Conservation (phyloP, 2,797 vertebrate genomes). For the Nyctalus aviator region DNA sequence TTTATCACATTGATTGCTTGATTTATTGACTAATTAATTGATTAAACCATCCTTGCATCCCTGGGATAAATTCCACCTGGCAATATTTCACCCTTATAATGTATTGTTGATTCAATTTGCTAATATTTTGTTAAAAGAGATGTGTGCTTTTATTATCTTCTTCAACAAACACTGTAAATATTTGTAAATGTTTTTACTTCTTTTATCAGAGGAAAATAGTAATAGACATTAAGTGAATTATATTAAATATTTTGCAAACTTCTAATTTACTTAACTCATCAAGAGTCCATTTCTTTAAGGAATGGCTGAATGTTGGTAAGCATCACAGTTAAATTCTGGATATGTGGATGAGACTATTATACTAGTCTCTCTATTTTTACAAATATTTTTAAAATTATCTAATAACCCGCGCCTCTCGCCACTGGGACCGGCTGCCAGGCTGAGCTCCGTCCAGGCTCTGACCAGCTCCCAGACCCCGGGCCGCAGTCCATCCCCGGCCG, state of each 20-base stretch:
- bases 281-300: constrained; percentile 13
- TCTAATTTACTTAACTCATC: constrained; percentile 17
- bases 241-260: constrained; percentile 42
- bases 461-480: too few relatives aligned
- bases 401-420: too few relatives aligned
- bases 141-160: not conserved
- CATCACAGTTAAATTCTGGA: not conserved
- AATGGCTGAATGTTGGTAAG: not conserved
- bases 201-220: constrained; percentile 26
- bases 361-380: not conserved
- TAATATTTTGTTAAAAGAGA: not conserved
- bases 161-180: not conserved
- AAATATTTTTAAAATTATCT: constrained; percentile 1
- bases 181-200: not conserved
- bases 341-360: not conserved
- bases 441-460: too few relatives aligned
- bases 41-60: not conserved
- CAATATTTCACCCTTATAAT: not conserved
- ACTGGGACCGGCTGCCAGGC: too few relatives aligned
- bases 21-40: not conserved
- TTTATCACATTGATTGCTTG: not conserved
- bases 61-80: not conserved
- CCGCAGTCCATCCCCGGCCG: too few relatives aligned
- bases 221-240: not conserved
- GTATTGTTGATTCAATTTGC: not conserved